These are phyloP conservation scores for Mellivora capensis DNA, from an alignment of 2,113 vertebrate species.

Conservation along the genomic window DNA sequence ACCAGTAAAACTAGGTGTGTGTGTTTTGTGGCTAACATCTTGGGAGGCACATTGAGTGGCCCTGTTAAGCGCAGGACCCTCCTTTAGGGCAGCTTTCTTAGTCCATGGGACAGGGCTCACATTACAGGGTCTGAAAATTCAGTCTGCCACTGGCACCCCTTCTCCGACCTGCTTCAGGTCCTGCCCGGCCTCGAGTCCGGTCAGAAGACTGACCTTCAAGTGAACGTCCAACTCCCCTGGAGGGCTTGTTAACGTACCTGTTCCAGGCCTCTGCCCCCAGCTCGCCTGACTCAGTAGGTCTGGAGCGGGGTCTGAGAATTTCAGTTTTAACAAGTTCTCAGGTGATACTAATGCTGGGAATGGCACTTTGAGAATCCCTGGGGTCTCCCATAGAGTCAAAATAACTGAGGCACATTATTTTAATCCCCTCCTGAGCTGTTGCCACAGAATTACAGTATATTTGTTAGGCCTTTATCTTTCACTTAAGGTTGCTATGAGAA, in stretches of 20 bases:
- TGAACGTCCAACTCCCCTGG: not conserved
- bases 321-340: not conserved
- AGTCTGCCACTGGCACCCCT: not conserved
- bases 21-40: constrained; percentile 9
- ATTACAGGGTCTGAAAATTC: not conserved
- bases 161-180: not conserved
- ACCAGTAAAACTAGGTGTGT: not conserved
- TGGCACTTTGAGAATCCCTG: not conserved
- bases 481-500: not conserved
- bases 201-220: not conserved
- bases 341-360: not conserved
- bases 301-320: not conserved
- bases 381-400: not conserved
- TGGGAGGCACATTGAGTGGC: not conserved
- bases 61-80: not conserved
- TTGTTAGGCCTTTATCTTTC: not conserved
- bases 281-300: not conserved
- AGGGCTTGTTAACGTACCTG: not conserved
- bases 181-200: not conserved
- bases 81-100: not conserved
- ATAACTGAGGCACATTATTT: not conserved
- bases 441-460: not conserved
- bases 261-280: not conserved
- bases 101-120: not conserved
- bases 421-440: not conserved